Percentiles rank a stretch among this genome's conserved stretches.
Conservation (phyloP, 2,888 invertebrate species). For the Esperia sulphurella region DNA sequence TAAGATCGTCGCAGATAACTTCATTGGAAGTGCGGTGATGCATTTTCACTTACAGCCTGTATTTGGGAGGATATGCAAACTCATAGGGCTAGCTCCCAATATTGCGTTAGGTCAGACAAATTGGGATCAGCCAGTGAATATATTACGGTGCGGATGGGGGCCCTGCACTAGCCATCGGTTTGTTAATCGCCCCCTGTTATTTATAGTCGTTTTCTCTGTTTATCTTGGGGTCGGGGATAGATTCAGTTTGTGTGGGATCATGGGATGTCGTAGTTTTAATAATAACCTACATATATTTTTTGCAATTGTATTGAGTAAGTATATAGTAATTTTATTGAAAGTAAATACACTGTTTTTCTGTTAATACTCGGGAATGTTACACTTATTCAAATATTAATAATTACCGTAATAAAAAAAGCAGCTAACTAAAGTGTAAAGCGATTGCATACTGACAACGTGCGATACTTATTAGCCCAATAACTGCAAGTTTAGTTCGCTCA, state of each 20-base stretch:
- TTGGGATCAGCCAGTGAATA: constrained; percentile 76
- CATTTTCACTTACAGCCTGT: constrained; percentile 1
- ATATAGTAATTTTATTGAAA: too few species aligned
- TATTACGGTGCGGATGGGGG: constrained; percentile 61
- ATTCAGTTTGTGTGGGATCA: constrained; percentile 1
- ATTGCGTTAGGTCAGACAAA: constrained; percentile 77
- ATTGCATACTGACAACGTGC: too few species aligned
- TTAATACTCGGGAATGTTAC: too few species aligned
- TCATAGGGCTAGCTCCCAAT: constrained; percentile 53
- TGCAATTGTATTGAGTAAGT: too few species aligned
- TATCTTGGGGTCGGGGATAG: constrained; percentile 23
- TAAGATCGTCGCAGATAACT: background rate
- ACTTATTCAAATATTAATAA: too few species aligned
- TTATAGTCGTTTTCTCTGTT: constrained; percentile 41
- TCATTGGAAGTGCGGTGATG: constrained; percentile 6
- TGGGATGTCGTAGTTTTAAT: background rate
- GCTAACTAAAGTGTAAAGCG: too few species aligned
- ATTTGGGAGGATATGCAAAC: constrained; percentile 39
- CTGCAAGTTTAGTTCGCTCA: too few species aligned
- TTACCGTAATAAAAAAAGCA: too few species aligned
- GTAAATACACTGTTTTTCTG: too few species aligned
- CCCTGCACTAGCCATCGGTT: constrained; percentile 56
- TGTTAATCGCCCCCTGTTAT: constrained; percentile 75
- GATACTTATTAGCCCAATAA: too few species aligned
- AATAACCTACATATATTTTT: too few species aligned